Conservation (phyloP, 2,797 vertebrate species). For the Myripristis jacobus region DNA sequence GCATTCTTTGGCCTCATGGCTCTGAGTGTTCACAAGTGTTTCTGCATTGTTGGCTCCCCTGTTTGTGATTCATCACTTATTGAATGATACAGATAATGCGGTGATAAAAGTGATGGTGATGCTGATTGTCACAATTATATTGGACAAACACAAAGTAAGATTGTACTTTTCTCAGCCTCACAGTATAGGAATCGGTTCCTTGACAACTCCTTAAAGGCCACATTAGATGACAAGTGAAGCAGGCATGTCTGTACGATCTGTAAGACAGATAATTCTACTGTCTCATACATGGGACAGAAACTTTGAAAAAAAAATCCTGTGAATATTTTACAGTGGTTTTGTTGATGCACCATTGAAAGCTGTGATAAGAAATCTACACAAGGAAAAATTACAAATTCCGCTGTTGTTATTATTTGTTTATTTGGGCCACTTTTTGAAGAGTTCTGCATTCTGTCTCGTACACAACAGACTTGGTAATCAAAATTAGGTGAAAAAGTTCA, state of each 20-base stretch:
- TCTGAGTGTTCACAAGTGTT: too few species aligned
- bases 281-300: background rate
- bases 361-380: constrained; percentile 8
- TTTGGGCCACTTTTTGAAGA: constrained; percentile 15
- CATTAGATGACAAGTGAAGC: background rate
- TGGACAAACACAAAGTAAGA: too few species aligned
- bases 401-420: constrained; percentile 19
- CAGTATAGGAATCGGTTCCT: too few species aligned
- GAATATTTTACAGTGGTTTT: background rate
- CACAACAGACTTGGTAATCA: constrained; percentile 7
- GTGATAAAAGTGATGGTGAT: too few species aligned
- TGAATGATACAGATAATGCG: too few species aligned
- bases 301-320: constrained; percentile 2
- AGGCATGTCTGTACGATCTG: background rate
- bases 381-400: background rate
- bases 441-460: constrained; percentile 4
- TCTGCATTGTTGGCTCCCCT: too few species aligned
- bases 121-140: too few species aligned
- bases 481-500: background rate
- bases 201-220: background rate
- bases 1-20: too few species aligned
- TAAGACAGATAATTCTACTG: background rate
- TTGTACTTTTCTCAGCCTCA: too few species aligned
- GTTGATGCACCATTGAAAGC: constrained; percentile 7
- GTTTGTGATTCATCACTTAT: too few species aligned